Base-by-base conservation (phyloP, 2,113 vertebrate species). In the Leucopternis melanops region DNA sequence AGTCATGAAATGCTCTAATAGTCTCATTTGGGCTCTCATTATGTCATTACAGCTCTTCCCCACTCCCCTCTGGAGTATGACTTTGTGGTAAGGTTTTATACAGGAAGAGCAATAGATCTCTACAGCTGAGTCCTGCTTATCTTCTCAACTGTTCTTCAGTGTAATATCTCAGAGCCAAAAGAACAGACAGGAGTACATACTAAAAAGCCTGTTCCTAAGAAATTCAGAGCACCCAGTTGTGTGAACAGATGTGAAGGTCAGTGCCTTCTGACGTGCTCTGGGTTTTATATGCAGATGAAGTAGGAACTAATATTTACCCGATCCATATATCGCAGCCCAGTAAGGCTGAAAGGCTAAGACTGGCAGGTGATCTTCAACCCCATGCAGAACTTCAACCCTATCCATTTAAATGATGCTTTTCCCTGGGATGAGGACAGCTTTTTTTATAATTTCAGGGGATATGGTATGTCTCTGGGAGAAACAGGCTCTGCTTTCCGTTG, bases 231-330 rank as follows among this genome's bases (percentile, higher is more conserved):
- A 81, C 11, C 42, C 32, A 77, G 20, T 58, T 70, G 8, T 45
- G n/a, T 70, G 92, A 83, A 75, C 40, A 77, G 31, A 83, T 54
- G 27, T 73, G 71, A 82, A 90, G 10, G 45, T 69, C 44, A 52
- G 16, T 54, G 49, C 2, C 34, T 88, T 70, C 55, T 70, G 34
- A 36, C 0, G 0, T 69, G 23, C 10, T 67, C n/a, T 63, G 52
- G 6, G 10, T 49, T 73, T 93, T 27, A 70, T 10, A 69, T n/a
- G 40, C 49, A 88, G 25, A 66, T 86, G 42, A 80, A 49, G 2
- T 32, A 80, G 13, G 50, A 92, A 42, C 6, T 54, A 69, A 42
- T 77, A 77, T 82, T 92, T 82, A 58, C 13, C 11, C 7, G 57
- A 22, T 47, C 12, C 17, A 26, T 58, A 11, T 8, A 65, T 38